These are phyloP conservation scores for Drosophila parthenogenetica DNA, from an alignment of 2,888 invertebrate genomes.

Conservation along the genomic window DNA sequence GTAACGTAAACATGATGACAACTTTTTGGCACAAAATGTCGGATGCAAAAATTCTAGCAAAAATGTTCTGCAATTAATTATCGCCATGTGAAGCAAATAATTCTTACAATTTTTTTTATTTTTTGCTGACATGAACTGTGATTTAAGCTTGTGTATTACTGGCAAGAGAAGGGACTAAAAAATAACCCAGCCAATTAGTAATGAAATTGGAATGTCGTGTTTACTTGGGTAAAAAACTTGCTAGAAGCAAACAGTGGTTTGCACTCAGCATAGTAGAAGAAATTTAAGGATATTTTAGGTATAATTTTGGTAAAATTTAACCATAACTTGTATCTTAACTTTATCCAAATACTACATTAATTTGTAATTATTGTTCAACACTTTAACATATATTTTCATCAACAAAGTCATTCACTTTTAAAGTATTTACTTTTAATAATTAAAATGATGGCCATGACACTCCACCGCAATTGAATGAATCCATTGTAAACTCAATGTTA, in stretches of 20 bases:
- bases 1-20: constrained; percentile 55
- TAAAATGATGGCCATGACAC: not conserved
- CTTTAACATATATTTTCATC: not conserved
- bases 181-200: constrained; percentile 24
- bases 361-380: not conserved
- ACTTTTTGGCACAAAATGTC: constrained; percentile 58
- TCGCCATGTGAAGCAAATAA: constrained; percentile 24
- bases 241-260: not conserved
- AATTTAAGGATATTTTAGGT: too few species aligned
- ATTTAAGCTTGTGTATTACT: constrained; percentile 15
- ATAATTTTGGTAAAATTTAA: too few species aligned
- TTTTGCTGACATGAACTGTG: constrained; percentile 2
- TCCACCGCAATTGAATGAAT: constrained; percentile 1
- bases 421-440: constrained; percentile 8
- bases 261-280: too few species aligned
- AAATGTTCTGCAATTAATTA: constrained; percentile 73
- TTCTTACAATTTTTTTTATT: constrained; percentile 5
- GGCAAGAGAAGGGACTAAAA: not conserved
- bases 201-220: constrained; percentile 19
- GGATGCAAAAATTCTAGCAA: constrained; percentile 62
- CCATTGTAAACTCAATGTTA: constrained; percentile 11
- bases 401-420: not conserved
- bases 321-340: too few species aligned
- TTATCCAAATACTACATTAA: too few species aligned
- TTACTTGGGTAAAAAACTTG: constrained; percentile 1